Conservation (phyloP, 2,113 vertebrate species). For the Syngnathus typhle region DNA sequence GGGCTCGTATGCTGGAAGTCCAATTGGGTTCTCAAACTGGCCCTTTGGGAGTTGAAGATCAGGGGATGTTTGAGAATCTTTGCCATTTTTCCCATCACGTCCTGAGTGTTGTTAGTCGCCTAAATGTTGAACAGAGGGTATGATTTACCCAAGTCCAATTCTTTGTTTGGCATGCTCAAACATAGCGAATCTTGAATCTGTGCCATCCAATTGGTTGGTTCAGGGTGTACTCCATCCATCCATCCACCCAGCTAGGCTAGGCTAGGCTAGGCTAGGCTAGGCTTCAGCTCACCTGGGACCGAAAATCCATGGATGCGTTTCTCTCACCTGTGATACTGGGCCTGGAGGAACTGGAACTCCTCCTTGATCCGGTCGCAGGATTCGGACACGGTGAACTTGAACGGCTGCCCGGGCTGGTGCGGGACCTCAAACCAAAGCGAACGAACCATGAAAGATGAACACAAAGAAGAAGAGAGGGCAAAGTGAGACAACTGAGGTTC, state of each 20-base stretch:
- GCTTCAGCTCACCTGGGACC: neutral
- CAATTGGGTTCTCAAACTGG: neutral
- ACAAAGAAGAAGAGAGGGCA: slow-evolving; percentile 25
- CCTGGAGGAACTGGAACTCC: slow-evolving; percentile 93
- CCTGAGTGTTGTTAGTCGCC: too few species aligned
- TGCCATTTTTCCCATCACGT: too few species aligned
- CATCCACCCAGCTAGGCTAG: too few species aligned
- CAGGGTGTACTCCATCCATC: neutral
- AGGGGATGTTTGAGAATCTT: too few species aligned
- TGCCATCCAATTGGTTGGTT: neutral
- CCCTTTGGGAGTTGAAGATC: too few species aligned
- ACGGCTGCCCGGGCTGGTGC: slow-evolving; percentile 89
- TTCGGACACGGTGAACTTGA: slow-evolving; percentile 93
- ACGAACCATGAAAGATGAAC: slow-evolving; percentile 27
- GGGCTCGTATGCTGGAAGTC: too few species aligned
- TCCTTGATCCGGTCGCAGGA: slow-evolving; percentile 93
- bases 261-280: neutral
- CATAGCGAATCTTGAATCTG: too few species aligned
- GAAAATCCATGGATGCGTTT: neutral
- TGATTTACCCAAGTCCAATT: too few species aligned
- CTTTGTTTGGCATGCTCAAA: too few species aligned
- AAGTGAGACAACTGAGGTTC: slow-evolving; percentile 52
- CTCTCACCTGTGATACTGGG: slow-evolving; percentile 91
- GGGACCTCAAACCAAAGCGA: slow-evolving; percentile 71
- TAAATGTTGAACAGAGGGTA: too few species aligned